A percentile compares a stretch with the other conserved stretches of the same genome.
phyloP scores from a whole-genome alignment of 1,140 invertebrate species.

The Drosophila orosa region DNA sequence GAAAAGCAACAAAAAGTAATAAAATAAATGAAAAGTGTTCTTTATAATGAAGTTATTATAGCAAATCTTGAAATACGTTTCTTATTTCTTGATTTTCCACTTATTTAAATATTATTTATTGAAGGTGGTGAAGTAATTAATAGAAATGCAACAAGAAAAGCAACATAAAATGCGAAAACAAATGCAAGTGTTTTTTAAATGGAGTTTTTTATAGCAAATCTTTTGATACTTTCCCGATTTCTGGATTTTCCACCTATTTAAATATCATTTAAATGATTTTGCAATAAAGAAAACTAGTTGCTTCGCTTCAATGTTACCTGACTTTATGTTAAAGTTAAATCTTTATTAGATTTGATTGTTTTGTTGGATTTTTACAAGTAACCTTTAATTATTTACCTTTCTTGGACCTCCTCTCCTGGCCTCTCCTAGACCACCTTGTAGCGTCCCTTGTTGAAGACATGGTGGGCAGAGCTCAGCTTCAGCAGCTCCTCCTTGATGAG shows the following conservation, averaged over 20 bases:
- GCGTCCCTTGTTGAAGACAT: slow-evolving; percentile 94
- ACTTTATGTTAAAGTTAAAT: neutral
- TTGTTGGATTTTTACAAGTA: neutral
- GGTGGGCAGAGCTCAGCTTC: slow-evolving; percentile 94
- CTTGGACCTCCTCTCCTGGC: slow-evolving; percentile 84
- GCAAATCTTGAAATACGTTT: no score
- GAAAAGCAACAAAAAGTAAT: no score
- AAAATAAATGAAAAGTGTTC: no score
- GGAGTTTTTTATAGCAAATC: no score
- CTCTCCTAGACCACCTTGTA: slow-evolving; percentile 96
- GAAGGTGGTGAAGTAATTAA: slow-evolving; percentile 60
- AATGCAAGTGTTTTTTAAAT: neutral
- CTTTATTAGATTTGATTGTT: slow-evolving; percentile 7
- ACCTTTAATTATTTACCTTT: neutral
- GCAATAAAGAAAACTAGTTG: no score
- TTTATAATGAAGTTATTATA: no score
- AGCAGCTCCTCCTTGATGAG: slow-evolving; percentile 99
- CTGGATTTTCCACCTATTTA: no score
- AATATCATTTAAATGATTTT: no score
- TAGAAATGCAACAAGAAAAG: slow-evolving; percentile 66
- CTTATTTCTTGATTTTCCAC: no score
- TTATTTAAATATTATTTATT: no score
- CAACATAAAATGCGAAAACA: slow-evolving; percentile 54
- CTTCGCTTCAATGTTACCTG: neutral
- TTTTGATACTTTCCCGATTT: no score